Evolutionary conservation across 2,888 invertebrate genomes (phyloP), one percentile per base, ranked within the genome.

Genomic region (Caenorhabditis sulstoni): DNA sequence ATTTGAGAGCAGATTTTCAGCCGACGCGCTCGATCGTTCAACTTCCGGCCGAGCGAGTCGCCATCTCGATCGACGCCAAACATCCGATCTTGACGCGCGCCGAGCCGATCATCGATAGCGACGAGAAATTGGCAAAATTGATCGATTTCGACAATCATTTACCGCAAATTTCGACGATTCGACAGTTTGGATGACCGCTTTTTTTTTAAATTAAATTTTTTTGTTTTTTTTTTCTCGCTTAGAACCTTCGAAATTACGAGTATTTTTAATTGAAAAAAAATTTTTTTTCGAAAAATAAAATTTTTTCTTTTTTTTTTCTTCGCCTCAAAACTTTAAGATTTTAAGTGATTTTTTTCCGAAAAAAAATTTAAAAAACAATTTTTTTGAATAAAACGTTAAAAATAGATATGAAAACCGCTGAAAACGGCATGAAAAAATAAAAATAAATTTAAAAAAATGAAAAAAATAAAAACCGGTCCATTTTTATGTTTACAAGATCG

Each of bases 21-120:
- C 84, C 84, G 50, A 81, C 81, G 59, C 81, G 81, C 14, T 80
- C 70, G 18, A 84, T 84, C 57, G 78, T 79, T 50, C 75, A 81
- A 68, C 66, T 82, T 45, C 84, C 84, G 18, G 39, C 71, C 22
- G 82, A 84, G 68, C 57, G 75, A 52, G 74, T 81, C 39, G 65
- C 68, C 4, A 55, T 84, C 14, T 49, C 67, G 8, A 81, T 84
- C 20, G 76, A 80, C 9, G 12, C 7, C 2, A 14, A 29, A 29
- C 29, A 11, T 11, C 41, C 41, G 41, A 8, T 41, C 14, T 3
- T 11, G 7, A 41, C 41, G 16, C 35, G 1, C 3, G 35, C 11
- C 29, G 7, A 53, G 45, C 52, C n/a, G 61, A 53, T 14, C 35
- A 61, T 37, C 53, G 22, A 58, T 35, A 23, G 45, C 2, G 44